Percentiles rank a stretch among this genome's conserved stretches.
Evolutionary conservation across 1,140 invertebrate species (phyloP).

Genomic region (Andrena cerasifolii): DNA sequence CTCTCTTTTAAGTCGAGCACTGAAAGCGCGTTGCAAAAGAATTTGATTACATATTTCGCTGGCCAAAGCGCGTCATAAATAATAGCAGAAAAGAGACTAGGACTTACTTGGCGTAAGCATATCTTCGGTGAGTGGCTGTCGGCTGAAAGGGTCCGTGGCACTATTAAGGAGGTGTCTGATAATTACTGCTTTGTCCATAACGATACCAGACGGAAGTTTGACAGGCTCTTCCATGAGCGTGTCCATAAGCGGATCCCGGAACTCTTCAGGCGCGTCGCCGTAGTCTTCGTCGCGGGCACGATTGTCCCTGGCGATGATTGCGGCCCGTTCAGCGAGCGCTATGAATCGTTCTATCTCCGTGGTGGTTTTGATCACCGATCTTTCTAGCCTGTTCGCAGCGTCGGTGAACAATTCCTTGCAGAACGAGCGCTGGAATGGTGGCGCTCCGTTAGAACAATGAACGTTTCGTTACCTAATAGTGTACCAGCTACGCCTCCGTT

Average conservation of each 20-base stretch:
- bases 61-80: not conserved
- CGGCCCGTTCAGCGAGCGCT: constrained; percentile 90
- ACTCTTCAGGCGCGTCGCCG: constrained; percentile 98
- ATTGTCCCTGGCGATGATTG: constrained; percentile 91
- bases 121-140: constrained; percentile 95
- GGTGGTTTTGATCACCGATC: constrained; percentile 91
- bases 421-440: constrained; percentile 91
- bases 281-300: constrained; percentile 94
- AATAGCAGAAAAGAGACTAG: not conserved
- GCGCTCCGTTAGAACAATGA: not conserved
- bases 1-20: constrained; percentile 89
- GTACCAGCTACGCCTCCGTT: not conserved
- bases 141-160: constrained; percentile 98
- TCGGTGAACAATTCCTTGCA: constrained; percentile 95
- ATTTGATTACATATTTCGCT: not conserved
- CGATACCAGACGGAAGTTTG: constrained; percentile 94
- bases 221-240: constrained; percentile 99
- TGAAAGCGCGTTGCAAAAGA: constrained; percentile 71
- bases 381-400: constrained; percentile 91
- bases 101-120: constrained; percentile 89
- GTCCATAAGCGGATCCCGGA: constrained; percentile 98
- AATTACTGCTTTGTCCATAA: constrained; percentile 98
- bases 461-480: not conserved
- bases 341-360: constrained; percentile 93
- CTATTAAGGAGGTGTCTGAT: constrained; percentile 97